These are phyloP conservation scores for Cyclargus thomasi DNA, from an alignment of 1,140 invertebrate genomes.

Conservation along the genomic window DNA sequence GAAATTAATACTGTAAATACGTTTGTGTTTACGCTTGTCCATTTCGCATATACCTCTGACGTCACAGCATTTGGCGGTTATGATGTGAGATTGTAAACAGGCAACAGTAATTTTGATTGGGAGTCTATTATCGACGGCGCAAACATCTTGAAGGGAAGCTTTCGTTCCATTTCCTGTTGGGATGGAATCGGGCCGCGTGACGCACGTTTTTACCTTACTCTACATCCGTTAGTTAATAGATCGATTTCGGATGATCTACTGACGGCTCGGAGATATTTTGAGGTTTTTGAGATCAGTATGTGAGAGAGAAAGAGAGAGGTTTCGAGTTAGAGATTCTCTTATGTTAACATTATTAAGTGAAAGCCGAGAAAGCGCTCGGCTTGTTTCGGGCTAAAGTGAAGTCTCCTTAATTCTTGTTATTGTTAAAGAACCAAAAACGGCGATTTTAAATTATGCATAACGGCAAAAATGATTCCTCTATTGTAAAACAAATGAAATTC, in stretches of 20 bases:
- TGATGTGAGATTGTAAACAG: slow-evolving; percentile 45
- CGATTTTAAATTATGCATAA: no score
- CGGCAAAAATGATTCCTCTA: no score
- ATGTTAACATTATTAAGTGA: no score
- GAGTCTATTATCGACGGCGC: slow-evolving; percentile 66
- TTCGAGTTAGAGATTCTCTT: no score
- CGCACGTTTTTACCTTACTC: slow-evolving; percentile 55
- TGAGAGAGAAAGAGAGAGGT: no score
- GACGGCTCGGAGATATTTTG: no score
- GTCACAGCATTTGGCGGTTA: slow-evolving; percentile 26
- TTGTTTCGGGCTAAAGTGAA: no score
- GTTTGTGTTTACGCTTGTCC: not conserved
- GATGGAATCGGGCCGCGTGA: slow-evolving; percentile 66
- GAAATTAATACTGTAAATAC: not conserved
- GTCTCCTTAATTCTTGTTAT: no score
- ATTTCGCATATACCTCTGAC: slow-evolving; percentile 14
- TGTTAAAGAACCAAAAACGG: no score
- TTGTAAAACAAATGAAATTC: no score
- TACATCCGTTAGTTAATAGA: slow-evolving; percentile 54
- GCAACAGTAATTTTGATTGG: slow-evolving; percentile 35
- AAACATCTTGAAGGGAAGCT: slow-evolving; percentile 66
- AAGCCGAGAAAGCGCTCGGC: no score
- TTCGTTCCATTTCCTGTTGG: slow-evolving; percentile 62
- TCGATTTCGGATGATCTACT: slow-evolving; percentile 25
- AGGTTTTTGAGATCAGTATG: no score